Conservation (phyloP, 1,140 invertebrate species). For the Aphelinus atriplicis region DNA sequence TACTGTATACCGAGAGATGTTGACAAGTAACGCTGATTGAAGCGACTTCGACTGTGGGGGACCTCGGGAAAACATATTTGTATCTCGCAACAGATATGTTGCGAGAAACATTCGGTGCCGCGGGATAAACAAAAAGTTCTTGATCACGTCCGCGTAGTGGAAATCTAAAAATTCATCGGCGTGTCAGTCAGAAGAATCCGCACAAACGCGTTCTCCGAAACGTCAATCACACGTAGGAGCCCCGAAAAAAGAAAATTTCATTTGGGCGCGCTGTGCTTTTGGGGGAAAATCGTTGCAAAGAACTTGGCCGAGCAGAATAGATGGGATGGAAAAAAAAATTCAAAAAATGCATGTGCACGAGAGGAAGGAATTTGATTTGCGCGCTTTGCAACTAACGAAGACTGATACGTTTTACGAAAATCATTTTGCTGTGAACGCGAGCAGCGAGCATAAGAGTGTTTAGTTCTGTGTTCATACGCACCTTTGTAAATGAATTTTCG, state of each 20-base stretch:
- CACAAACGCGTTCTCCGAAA: not conserved
- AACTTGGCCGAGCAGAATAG: not conserved
- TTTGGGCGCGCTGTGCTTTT: constrained; percentile 13
- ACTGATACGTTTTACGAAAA: constrained; percentile 19
- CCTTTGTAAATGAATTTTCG: too few species aligned
- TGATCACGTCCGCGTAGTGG: too few species aligned
- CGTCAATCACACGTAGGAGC: constrained; percentile 27
- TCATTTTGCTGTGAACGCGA: not conserved
- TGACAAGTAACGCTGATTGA: too few species aligned
- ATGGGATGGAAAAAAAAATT: not conserved
- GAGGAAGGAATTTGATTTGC: constrained; percentile 28
- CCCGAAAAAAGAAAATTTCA: constrained; percentile 24
- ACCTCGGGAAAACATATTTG: too few species aligned
- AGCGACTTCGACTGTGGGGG: too few species aligned
- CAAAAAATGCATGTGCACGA: not conserved
- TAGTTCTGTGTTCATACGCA: not conserved
- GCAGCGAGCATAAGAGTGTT: constrained; percentile 8
- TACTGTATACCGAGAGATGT: too few species aligned
- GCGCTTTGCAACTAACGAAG: constrained; percentile 18
- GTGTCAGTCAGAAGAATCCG: not conserved
- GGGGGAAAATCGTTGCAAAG: constrained; percentile 15
- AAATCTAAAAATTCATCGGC: too few species aligned
- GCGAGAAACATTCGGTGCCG: too few species aligned
- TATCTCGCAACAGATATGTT: too few species aligned
- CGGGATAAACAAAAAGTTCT: too few species aligned